A percentile compares a stretch with the other conserved stretches of the same genome.
Conservation (phyloP, 2,888 invertebrate species). For the Teleogryllus oceanicus region DNA sequence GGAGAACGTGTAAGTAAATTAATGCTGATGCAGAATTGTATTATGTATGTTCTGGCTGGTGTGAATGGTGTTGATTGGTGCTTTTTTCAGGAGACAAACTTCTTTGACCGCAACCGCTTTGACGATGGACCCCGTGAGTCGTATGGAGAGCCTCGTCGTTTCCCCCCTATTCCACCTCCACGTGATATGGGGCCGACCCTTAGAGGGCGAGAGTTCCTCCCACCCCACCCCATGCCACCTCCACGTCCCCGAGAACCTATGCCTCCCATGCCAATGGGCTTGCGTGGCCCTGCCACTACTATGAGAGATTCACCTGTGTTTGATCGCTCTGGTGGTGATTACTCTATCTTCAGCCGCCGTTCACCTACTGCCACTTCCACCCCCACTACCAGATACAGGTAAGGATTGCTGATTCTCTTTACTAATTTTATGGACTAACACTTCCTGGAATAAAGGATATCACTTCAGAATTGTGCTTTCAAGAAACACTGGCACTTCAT, state of each 20-base stretch:
- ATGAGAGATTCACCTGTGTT: constrained; percentile 60
- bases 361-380: constrained; percentile 58
- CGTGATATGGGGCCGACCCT: constrained; percentile 44
- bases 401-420: constrained; percentile 26
- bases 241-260: constrained; percentile 65
- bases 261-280: constrained; percentile 69
- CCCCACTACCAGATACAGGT: constrained; percentile 37
- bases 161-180: constrained; percentile 64
- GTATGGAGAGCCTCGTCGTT: constrained; percentile 78
- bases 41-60: neutral
- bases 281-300: constrained; percentile 61
- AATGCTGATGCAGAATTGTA: no score
- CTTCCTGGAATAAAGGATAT: neutral
- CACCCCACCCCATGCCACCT: constrained; percentile 67
- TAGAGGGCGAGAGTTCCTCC: constrained; percentile 42
- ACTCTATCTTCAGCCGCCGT: constrained; percentile 78
- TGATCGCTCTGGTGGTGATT: constrained; percentile 59
- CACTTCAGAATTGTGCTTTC: constrained; percentile 19
- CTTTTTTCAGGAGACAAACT: constrained; percentile 61
- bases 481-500: constrained; percentile 1
- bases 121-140: constrained; percentile 72
- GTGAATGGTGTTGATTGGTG: neutral
- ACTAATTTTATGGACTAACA: neutral
- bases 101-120: constrained; percentile 53
- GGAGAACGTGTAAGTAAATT: constrained; percentile 58